Percentiles rank a stretch among this genome's conserved stretches.
Conservation (phyloP, 2,797 vertebrate species). For the Coreius guichenoti region DNA sequence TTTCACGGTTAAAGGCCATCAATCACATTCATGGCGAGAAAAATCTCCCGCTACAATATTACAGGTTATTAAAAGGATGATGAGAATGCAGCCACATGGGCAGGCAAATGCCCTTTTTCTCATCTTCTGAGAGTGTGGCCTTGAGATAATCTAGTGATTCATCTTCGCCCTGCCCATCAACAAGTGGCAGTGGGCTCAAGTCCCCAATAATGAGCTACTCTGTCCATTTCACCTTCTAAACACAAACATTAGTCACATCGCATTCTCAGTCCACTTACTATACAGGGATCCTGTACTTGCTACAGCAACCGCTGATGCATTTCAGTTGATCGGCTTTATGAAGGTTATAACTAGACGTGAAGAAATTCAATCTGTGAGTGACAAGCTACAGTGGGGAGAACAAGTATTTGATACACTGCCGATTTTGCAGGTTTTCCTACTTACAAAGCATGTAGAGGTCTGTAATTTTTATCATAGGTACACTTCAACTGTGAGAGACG, state of each 20-base stretch:
- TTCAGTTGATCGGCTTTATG: conserved; percentile 18
- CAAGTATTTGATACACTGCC: too few relatives aligned
- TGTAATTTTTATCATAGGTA: too few relatives aligned
- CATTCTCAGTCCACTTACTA: neutral
- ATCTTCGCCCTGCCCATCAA: conserved; percentile 81
- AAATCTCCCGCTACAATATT: conserved; percentile 85
- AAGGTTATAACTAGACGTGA: conserved; percentile 25
- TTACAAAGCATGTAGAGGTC: too few relatives aligned
- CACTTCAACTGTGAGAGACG: too few relatives aligned
- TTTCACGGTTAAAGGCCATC: conserved; percentile 85
- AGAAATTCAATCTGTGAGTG: conserved; percentile 32
- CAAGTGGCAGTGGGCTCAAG: conserved; percentile 77
- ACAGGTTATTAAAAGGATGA: conserved; percentile 91
- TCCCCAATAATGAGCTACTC: conserved; percentile 71
- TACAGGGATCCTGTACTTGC: conserved; percentile 3
- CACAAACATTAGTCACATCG: conserved; percentile 47
- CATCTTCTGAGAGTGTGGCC: conserved; percentile 81
- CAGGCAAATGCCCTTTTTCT: conserved; percentile 79
- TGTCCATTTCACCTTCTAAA: conserved; percentile 64
- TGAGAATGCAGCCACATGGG: conserved; percentile 76
- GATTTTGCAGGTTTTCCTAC: too few relatives aligned
- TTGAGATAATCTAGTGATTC: conserved; percentile 81
- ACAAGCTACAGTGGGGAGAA: too few relatives aligned
- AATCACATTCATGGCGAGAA: conserved; percentile 84
- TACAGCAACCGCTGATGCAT: neutral